Evolutionary conservation across 2,888 invertebrate genomes (phyloP).

Genomic region (Cerceris ruficornis): DNA sequence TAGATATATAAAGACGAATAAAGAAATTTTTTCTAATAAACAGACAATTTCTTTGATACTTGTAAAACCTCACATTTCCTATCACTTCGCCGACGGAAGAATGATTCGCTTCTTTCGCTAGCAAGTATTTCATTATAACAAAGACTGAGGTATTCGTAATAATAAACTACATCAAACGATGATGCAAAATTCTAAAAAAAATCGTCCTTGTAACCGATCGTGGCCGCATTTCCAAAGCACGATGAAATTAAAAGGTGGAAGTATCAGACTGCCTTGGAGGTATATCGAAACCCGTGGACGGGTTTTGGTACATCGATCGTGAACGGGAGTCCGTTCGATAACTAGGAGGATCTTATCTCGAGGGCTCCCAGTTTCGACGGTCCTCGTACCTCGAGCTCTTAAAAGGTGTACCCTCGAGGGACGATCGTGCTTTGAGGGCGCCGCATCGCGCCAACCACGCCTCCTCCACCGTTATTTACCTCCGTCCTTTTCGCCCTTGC

Average conservation of each 20-base stretch:
- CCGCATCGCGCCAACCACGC: constrained; percentile 78
- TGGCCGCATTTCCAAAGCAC: constrained; percentile 52
- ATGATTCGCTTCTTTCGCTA: too few relatives aligned
- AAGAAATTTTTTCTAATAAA: too few relatives aligned
- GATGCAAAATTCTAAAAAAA: constrained; percentile 10
- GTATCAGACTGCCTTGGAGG: constrained; percentile 55
- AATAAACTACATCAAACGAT: not conserved
- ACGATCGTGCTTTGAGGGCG: constrained; percentile 75
- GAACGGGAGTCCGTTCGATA: constrained; percentile 77
- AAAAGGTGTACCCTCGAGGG: constrained; percentile 69
- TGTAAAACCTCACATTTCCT: too few relatives aligned
- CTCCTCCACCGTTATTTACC: constrained; percentile 76
- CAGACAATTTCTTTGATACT: too few relatives aligned
- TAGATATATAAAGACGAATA: too few relatives aligned
- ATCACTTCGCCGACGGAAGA: too few relatives aligned
- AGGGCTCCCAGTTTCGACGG: constrained; percentile 77
- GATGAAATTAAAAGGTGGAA: constrained; percentile 49
- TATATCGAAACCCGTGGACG: constrained; percentile 59
- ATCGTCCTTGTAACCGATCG: constrained; percentile 60
- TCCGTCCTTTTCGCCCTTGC: constrained; percentile 72
- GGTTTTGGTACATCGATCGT: constrained; percentile 64
- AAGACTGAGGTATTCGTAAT: not conserved
- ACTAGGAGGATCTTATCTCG: constrained; percentile 80
- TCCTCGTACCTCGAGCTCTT: constrained; percentile 66
- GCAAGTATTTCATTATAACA: too few relatives aligned